Evolutionary conservation across 2,888 invertebrate genomes (phyloP), one percentile per base, ranked within the genome.

Genomic region (Liodrosophila aerea): DNA sequence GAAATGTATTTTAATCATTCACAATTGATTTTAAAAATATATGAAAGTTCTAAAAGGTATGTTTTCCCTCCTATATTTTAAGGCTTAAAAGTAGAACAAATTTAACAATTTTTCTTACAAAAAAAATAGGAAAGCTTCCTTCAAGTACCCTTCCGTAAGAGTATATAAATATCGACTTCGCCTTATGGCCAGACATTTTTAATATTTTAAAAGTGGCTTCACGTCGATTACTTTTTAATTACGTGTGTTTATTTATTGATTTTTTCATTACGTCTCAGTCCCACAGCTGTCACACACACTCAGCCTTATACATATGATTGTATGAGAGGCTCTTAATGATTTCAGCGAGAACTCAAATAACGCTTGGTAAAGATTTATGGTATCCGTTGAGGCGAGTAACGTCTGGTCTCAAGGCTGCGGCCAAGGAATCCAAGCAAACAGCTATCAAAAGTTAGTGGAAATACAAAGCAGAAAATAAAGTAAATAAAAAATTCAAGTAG

Each of bases 311-410:
- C 33, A 11, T 33, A 11, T 31, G 11, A 39, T 45, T 33, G 53
- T 41, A 11, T 39, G 39, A 16, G 29, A 7, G 39, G 49, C 52
- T 44, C 43, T 58, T 76, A 54, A 80, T 69, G 62, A 63, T 64
- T 60, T 33, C 16, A 15, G 8, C 15, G 12, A 34, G 40, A 50
- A 11, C 44, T 59, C 18, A 36, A 56, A 37, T 27, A 45, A 37
- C 33, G 57, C 29, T 33, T 34, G 43, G 50, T 40, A 50, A 57
- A 74, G 84, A 81, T 84, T 81, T 74, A 77, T 70, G 73, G 64
- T 63, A 73, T 52, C 61, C 73, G 49, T 62, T 84, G 61, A 50
- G 47, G 64, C 58, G 62, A 40, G 58, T 74, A 81, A 77, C 71
- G 53, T 65, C 60, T 65, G 56, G 37, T 57, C 70, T 57, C 50